phyloP scores from a whole-genome alignment of 2,797 vertebrate genomes.

The Orientallactaga sibirica region DNA sequence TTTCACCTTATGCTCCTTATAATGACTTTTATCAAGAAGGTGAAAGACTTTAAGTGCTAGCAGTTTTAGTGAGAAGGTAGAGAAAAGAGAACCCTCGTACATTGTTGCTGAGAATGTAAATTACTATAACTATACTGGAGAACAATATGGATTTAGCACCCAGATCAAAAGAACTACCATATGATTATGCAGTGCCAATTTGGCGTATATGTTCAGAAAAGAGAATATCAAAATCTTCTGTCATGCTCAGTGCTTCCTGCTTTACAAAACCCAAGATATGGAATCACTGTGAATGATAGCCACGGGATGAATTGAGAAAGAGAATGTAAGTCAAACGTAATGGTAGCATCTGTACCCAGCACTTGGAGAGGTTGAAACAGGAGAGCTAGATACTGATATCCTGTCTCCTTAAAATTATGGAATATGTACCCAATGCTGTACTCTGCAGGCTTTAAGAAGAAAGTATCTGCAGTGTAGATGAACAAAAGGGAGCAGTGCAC shows the following conservation, averaged over 20 bases:
- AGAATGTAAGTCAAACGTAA: neutral
- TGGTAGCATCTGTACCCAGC: neutral
- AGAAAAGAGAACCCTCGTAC: neutral
- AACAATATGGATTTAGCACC: neutral
- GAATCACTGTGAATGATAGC: too few relatives aligned
- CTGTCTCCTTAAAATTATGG: neutral
- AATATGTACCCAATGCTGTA: neutral
- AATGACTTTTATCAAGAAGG: neutral
- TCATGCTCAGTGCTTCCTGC: too few relatives aligned
- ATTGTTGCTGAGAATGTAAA: neutral
- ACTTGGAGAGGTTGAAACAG: neutral
- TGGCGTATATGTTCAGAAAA: neutral
- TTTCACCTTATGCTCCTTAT: neutral
- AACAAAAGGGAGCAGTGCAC: too few relatives aligned
- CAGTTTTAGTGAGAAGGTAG: neutral
- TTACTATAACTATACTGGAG: neutral
- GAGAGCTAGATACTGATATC: neutral
- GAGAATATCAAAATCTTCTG: neutral
- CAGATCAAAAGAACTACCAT: neutral
- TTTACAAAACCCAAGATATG: neutral
- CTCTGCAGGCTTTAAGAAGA: neutral
- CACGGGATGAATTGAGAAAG: neutral
- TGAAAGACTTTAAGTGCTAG: neutral
- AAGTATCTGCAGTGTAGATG: neutral
- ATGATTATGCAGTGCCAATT: neutral